Conservation (phyloP, 2,113 vertebrate genomes). For the Sinocyclocheilus rhinocerous region DNA sequence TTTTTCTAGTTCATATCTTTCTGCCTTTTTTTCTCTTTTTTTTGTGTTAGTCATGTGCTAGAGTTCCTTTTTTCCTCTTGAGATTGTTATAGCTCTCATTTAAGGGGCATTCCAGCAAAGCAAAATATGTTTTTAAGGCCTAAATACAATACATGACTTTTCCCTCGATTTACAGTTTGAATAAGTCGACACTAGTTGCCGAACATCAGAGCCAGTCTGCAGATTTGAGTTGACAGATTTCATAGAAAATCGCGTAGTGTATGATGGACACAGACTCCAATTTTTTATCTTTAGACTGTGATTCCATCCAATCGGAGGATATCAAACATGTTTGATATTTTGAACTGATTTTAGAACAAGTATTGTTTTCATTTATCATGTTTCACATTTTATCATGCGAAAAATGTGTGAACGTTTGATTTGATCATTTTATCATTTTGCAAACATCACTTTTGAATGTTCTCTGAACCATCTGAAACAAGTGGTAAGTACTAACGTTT, state of each 20-base stretch:
- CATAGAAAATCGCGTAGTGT: not conserved
- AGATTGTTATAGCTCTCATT: not conserved
- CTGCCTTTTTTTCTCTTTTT: not conserved
- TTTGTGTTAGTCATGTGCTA: slow-evolving; percentile 12
- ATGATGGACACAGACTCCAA: too few relatives aligned
- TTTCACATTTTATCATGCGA: too few relatives aligned
- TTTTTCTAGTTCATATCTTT: slow-evolving; percentile 1
- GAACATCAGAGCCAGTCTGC: not conserved
- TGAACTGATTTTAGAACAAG: too few relatives aligned
- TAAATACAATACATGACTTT: not conserved
- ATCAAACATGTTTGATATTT: too few relatives aligned
- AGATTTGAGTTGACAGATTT: not conserved
- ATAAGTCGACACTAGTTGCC: not conserved
- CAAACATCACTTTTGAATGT: too few relatives aligned
- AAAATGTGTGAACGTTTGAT: too few relatives aligned
- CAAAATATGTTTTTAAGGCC: not conserved
- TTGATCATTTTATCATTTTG: too few relatives aligned
- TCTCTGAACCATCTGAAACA: too few relatives aligned
- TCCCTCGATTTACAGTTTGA: not conserved
- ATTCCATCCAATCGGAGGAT: too few relatives aligned
- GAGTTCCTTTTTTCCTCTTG: not conserved
- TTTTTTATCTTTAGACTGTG: too few relatives aligned
- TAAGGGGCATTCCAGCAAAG: not conserved
- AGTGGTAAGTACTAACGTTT: too few relatives aligned
- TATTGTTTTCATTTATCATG: too few relatives aligned